A percentile compares a stretch with the other conserved stretches of the same genome.
Evolutionary conservation across 2,113 vertebrate species (phyloP).

Genomic region (Halcyon senegalensis): DNA sequence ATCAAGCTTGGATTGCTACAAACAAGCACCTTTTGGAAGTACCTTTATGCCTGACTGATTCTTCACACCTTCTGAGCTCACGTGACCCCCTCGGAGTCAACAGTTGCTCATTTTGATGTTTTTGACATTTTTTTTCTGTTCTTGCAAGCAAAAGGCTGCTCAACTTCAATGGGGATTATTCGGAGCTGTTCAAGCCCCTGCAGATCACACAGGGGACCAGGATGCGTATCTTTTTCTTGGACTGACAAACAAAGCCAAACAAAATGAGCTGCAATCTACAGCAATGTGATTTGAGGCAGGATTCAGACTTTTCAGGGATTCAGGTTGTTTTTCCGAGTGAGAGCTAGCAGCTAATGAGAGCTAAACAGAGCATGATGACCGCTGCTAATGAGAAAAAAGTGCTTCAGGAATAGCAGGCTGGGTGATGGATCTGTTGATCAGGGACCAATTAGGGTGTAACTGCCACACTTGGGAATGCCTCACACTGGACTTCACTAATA

Average conservation of each 20-base stretch:
- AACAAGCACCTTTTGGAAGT: neutral
- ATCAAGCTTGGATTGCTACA: neutral
- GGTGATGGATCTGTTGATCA: constrained; percentile 31
- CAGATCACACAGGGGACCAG: neutral
- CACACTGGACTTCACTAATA: neutral
- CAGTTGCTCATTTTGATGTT: neutral
- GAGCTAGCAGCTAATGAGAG: constrained; percentile 1
- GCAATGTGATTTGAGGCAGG: neutral
- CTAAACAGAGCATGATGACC: constrained; percentile 40
- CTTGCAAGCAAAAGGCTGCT: neutral
- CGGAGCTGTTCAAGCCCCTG: neutral
- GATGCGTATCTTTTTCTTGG: neutral
- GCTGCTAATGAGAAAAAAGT: constrained; percentile 19
- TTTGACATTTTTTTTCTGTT: neutral
- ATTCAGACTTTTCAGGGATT: neutral
- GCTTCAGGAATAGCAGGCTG: neutral
- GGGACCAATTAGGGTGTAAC: constrained; percentile 37
- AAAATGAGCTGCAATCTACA: neutral
- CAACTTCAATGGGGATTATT: neutral
- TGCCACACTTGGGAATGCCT: neutral
- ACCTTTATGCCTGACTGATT: neutral
- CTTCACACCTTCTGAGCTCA: neutral
- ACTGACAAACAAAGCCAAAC: neutral
- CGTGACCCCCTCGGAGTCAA: neutral
- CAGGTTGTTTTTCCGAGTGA: neutral